Conservation (phyloP, 2,888 invertebrate genomes). For the Dastarcus helophoroides region DNA sequence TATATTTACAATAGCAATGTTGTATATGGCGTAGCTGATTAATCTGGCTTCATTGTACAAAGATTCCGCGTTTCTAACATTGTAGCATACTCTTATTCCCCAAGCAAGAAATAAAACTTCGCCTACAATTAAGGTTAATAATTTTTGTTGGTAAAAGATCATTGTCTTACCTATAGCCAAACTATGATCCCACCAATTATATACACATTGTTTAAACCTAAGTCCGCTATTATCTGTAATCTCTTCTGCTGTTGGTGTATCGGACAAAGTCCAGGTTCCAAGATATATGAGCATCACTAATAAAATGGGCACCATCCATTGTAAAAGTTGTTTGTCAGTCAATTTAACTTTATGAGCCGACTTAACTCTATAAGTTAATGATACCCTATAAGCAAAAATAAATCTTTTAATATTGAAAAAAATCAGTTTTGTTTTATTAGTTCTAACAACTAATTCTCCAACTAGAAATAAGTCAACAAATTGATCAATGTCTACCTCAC, state of each 20-base stretch:
- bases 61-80: constrained; percentile 82
- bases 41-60: constrained; percentile 86
- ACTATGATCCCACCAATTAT: constrained; percentile 93
- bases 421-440: too few species aligned
- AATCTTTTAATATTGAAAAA: too few species aligned
- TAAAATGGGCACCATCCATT: constrained; percentile 89
- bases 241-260: constrained; percentile 71
- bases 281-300: constrained; percentile 80
- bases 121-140: too few species aligned
- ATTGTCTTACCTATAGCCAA: constrained; percentile 61
- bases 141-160: not conserved
- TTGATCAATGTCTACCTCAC: too few species aligned
- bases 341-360: constrained; percentile 86
- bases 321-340: constrained; percentile 82
- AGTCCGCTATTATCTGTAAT: constrained; percentile 64
- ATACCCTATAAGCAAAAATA: constrained; percentile 52
- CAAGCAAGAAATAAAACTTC: constrained; percentile 69
- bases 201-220: constrained; percentile 80
- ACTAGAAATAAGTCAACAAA: too few species aligned
- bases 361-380: constrained; percentile 84
- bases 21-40: constrained; percentile 90
- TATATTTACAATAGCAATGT: constrained; percentile 85
- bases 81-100: constrained; percentile 78
- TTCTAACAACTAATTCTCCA: too few species aligned
- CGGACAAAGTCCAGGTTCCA: constrained; percentile 81